Evolutionary conservation across 2,113 vertebrate species (phyloP).

Genomic region (Psittacara wagleri): DNA sequence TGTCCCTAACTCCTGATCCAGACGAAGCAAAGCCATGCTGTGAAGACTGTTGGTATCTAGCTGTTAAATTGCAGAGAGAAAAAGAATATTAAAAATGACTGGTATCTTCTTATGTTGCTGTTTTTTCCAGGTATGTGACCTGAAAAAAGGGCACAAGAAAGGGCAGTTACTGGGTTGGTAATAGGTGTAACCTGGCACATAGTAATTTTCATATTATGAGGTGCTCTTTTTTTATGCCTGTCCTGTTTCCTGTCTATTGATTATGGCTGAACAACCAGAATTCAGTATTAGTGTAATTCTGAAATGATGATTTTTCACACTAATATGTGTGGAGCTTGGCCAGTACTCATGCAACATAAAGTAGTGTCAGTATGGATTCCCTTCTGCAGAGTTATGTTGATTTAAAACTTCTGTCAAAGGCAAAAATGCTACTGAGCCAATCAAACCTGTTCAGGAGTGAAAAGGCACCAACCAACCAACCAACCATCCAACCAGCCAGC

Average conservation of each 20-base stretch:
- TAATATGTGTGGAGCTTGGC: not conserved
- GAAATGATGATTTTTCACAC: not conserved
- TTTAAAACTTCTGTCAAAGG: not conserved
- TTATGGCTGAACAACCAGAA: not conserved
- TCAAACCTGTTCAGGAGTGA: not conserved
- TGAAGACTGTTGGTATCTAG: not conserved
- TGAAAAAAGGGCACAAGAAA: not conserved
- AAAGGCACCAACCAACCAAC: not conserved
- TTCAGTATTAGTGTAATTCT: not conserved
- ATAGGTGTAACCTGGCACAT: not conserved
- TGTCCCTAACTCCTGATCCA: not conserved
- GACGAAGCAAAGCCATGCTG: not conserved
- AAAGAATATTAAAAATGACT: not conserved
- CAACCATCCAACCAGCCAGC: not conserved
- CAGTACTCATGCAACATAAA: not conserved
- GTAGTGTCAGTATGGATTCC: not conserved
- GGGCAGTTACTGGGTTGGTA: not conserved
- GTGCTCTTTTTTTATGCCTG: not conserved
- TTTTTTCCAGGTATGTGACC: not conserved
- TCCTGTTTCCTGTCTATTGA: not conserved
- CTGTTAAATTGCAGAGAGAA: not conserved
- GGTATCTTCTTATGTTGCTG: not conserved
- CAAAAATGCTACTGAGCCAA: not conserved
- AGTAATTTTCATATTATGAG: not conserved
- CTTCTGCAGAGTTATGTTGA: not conserved